A percentile compares a stretch with the other conserved stretches of the same genome.
Evolutionary conservation across 2,797 vertebrate species (phyloP).

Genomic region (Mus minutoides): DNA sequence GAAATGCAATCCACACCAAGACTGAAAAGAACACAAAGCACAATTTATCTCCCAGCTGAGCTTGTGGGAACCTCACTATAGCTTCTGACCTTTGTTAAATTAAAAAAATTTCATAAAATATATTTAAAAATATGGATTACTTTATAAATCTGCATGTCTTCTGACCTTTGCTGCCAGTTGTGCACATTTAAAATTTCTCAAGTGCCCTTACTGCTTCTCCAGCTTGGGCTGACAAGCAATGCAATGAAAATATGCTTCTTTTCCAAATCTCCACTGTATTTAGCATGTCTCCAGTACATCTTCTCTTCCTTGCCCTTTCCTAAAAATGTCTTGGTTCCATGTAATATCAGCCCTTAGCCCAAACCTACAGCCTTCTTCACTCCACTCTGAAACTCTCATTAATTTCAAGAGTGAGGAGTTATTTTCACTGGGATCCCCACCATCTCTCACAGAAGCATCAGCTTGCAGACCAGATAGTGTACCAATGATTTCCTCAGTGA

Average conservation of each 20-base stretch:
- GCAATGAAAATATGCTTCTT: constrained; percentile 48
- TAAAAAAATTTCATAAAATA: background rate
- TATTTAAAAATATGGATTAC: background rate
- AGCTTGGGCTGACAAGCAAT: background rate
- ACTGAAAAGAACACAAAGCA: constrained; percentile 50
- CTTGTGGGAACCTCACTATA: constrained; percentile 24
- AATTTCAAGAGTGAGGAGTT: background rate
- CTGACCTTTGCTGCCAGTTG: constrained; percentile 64
- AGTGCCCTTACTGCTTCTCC: background rate
- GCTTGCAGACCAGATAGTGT: background rate
- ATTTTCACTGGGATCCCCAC: background rate
- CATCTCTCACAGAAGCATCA: constrained; percentile 14
- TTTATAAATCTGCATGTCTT: background rate
- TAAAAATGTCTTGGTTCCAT: background rate
- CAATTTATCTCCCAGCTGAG: constrained; percentile 57
- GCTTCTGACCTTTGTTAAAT: constrained; percentile 62
- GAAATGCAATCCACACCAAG: constrained; percentile 35
- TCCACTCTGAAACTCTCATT: constrained; percentile 26
- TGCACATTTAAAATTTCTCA: constrained; percentile 66
- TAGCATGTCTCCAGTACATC: background rate
- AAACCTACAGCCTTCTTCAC: background rate
- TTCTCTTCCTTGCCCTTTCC: background rate
- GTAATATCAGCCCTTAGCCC: background rate
- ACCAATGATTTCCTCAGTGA: background rate
- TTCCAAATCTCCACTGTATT: constrained; percentile 51